A percentile compares a stretch with the other conserved stretches of the same genome.
Evolutionary conservation across 2,113 vertebrate species (phyloP).

Genomic region (Balaeniceps rex): DNA sequence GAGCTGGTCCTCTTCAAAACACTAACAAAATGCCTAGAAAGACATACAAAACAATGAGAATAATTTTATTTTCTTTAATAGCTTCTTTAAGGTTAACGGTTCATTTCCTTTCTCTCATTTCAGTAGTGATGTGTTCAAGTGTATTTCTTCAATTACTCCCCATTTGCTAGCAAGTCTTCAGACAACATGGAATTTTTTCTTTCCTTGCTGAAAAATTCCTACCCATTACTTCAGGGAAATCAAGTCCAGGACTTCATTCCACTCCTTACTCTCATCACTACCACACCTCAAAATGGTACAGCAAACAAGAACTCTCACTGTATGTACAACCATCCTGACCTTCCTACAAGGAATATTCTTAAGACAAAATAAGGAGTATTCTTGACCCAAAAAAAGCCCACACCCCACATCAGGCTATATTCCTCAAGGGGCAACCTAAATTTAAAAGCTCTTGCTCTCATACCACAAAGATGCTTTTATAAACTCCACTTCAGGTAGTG

Average conservation of each 20-base stretch:
- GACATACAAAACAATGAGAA: neutral
- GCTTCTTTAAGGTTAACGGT: neutral
- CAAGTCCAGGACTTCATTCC: neutral
- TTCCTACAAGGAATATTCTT: neutral
- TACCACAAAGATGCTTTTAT: neutral
- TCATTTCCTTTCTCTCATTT: neutral
- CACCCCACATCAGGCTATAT: neutral
- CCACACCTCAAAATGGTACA: neutral
- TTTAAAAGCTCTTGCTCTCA: neutral
- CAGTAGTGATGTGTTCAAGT: neutral
- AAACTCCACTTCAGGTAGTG: neutral
- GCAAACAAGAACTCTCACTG: neutral
- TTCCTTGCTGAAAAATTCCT: neutral
- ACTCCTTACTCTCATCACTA: neutral
- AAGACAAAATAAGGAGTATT: neutral
- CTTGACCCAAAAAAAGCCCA: neutral
- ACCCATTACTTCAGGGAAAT: neutral
- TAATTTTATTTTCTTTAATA: neutral
- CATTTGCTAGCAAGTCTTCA: neutral
- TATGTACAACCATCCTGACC: neutral
- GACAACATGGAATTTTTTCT: neutral
- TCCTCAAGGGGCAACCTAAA: neutral
- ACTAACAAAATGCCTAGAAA: neutral
- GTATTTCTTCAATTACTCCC: neutral
- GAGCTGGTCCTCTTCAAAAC: neutral